Percentiles rank a stretch among this genome's conserved stretches.
These are phyloP conservation scores for Vesta saturnalis DNA, from an alignment of 2,888 invertebrate species.

Conservation along the genomic window DNA sequence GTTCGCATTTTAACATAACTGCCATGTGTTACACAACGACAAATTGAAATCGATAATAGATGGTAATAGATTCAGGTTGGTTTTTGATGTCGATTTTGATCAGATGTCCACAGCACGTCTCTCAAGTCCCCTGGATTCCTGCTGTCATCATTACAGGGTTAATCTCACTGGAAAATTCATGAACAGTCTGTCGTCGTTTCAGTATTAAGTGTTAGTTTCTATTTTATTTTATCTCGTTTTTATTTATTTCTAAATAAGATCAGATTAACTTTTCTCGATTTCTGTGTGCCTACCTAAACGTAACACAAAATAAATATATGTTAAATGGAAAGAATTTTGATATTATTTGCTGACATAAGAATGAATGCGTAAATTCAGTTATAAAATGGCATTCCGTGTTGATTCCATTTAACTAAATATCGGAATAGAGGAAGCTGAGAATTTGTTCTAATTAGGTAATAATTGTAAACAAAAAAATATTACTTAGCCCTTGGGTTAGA, in stretches of 20 bases:
- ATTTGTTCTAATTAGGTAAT: not conserved
- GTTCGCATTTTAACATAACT: constrained; percentile 12
- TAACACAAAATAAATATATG: no score
- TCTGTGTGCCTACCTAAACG: no score
- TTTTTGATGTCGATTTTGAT: constrained; percentile 56
- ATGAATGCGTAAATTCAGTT: no score
- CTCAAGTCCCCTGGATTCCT: constrained; percentile 40
- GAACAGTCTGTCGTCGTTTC: constrained; percentile 47
- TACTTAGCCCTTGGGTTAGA: constrained; percentile 17
- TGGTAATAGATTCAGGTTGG: constrained; percentile 54
- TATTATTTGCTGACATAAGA: no score
- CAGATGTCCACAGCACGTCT: constrained; percentile 54
- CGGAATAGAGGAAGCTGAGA: not conserved
- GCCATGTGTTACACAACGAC: constrained; percentile 32
- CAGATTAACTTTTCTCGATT: no score
- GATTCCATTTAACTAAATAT: no score
- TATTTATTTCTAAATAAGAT: no score
- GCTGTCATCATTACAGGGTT: constrained; percentile 45
- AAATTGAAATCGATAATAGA: constrained; percentile 45
- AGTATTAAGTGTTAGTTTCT: constrained; percentile 20
- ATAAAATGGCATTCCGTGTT: no score
- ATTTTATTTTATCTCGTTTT: not conserved
- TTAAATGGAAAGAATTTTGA: no score
- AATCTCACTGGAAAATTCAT: constrained; percentile 50
- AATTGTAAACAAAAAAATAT: constrained; percentile 7